Conservation (phyloP, 2,113 vertebrate genomes). For the Jaculus jaculus region DNA sequence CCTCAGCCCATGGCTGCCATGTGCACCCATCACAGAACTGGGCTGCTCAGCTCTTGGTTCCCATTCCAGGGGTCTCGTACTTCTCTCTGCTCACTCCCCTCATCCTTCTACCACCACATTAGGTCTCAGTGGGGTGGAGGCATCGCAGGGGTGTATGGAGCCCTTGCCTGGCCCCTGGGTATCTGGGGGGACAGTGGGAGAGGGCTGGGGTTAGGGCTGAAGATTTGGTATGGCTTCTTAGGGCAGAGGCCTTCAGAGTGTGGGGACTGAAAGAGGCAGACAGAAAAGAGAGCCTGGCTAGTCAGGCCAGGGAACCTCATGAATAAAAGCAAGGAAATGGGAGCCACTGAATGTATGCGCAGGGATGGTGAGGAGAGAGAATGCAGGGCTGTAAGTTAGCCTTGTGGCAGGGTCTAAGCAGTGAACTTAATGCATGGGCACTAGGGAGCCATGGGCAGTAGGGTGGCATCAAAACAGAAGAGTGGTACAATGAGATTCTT, state of each 20-base stretch:
- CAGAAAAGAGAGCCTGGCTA: not conserved
- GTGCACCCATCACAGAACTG: not conserved
- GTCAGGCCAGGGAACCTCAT: not conserved
- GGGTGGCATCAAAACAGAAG: not conserved
- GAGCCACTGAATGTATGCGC: not conserved
- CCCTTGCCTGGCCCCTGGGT: not conserved
- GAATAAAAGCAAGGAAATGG: not conserved
- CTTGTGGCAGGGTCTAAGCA: not conserved
- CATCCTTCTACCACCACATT: accelerated
- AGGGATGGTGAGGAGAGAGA: no score
- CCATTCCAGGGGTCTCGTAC: not conserved
- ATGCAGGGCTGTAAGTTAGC: not conserved
- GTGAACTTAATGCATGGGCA: not conserved
- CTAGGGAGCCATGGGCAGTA: not conserved
- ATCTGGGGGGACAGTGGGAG: not conserved
- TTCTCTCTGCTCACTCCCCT: not conserved
- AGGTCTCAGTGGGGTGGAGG: not conserved
- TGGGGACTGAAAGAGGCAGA: not conserved
- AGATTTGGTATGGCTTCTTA: not conserved
- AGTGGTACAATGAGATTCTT: not conserved
- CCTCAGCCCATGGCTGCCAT: not conserved
- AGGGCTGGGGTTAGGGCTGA: not conserved
- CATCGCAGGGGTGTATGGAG: not conserved
- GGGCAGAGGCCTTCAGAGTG: not conserved
- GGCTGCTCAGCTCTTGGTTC: not conserved